Conservation (phyloP, 64 coral and sea anemone genomes). For the Actinia equina region DNA sequence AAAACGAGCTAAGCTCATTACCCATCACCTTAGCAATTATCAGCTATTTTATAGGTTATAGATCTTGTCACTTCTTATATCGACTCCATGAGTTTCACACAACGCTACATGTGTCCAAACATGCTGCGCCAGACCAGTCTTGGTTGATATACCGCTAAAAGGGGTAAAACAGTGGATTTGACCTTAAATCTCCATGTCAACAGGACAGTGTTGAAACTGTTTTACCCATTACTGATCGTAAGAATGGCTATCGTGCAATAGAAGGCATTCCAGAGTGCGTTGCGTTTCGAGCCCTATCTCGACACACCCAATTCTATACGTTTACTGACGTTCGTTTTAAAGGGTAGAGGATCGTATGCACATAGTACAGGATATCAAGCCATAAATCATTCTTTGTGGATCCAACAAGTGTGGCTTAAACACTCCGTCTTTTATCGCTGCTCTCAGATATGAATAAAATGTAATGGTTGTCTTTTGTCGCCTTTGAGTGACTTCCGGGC, state of each 20-base stretch:
- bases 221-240: not conserved
- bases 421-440: conserved; percentile 12
- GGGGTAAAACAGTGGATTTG: not conserved
- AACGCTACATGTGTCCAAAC: not conserved
- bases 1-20: conserved; percentile 12
- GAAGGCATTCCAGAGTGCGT: not conserved
- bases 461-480: conserved; percentile 23
- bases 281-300: not conserved
- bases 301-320: not conserved
- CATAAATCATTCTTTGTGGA: not conserved
- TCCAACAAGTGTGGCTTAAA: not conserved
- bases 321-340: not conserved
- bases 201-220: not conserved
- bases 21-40: conserved; percentile 21
- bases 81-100: not conserved
- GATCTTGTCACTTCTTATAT: conserved; percentile 14
- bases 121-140: not conserved
- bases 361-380: not conserved
- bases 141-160: not conserved
- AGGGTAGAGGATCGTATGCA: not conserved
- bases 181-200: not conserved
- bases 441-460: conserved; percentile 11
- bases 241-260: not conserved
- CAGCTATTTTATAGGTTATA: conserved; percentile 19
- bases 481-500: not conserved